Percentiles rank a stretch among this genome's conserved stretches.
Evolutionary conservation across 2,888 invertebrate genomes (phyloP).

Genomic region (Xanthorhoe designata): DNA sequence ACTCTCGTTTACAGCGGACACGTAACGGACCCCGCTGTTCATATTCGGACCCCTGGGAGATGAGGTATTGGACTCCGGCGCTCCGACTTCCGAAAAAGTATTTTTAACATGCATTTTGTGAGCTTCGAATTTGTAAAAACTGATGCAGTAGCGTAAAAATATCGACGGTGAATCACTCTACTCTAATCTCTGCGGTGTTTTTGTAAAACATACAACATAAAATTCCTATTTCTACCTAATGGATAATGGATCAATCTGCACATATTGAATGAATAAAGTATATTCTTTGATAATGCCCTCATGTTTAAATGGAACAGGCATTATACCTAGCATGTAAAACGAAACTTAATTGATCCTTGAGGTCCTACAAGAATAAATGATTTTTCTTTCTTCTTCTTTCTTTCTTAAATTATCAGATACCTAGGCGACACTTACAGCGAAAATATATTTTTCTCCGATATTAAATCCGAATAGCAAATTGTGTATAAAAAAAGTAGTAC

Average conservation of each 20-base stretch:
- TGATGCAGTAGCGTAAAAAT: slow-evolving; percentile 11
- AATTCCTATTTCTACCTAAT: background rate
- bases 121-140: slow-evolving; percentile 18
- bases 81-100: slow-evolving; percentile 26
- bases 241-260: background rate
- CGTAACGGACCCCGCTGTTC: slow-evolving; percentile 52
- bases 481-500: too few relatives aligned
- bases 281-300: slow-evolving; percentile 8
- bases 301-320: too few relatives aligned
- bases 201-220: background rate
- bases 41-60: slow-evolving; percentile 51
- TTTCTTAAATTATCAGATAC: slow-evolving; percentile 32
- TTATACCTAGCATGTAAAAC: too few relatives aligned
- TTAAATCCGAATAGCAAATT: slow-evolving; percentile 40
- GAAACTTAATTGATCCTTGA: too few relatives aligned
- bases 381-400: too few relatives aligned
- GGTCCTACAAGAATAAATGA: too few relatives aligned
- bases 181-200: slow-evolving; percentile 1
- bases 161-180: slow-evolving; percentile 12
- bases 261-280: slow-evolving; percentile 1
- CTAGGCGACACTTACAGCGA: slow-evolving; percentile 28
- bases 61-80: slow-evolving; percentile 41
- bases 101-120: slow-evolving; percentile 33
- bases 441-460: slow-evolving; percentile 30
- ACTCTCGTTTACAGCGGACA: slow-evolving; percentile 68